Evolutionary conservation across 2,113 vertebrate species (phyloP).

Genomic region (Sinocyclocheilus maitianheensis): DNA sequence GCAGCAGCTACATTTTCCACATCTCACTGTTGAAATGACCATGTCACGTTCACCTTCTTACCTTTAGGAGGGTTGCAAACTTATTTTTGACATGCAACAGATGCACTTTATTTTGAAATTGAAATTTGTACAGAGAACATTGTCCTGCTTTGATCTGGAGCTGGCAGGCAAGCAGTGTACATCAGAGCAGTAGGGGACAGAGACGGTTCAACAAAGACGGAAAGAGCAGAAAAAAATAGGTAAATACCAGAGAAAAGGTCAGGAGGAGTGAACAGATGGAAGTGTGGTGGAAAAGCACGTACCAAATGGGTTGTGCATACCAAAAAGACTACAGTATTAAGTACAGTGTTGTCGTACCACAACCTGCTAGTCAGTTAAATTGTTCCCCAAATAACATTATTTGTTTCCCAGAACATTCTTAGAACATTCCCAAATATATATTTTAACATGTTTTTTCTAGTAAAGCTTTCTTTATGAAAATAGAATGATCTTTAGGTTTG

Average conservation of each 20-base stretch:
- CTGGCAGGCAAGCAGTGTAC: not conserved
- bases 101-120: not conserved
- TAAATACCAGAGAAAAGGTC: conserved; percentile 15
- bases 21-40: too few relatives aligned
- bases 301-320: not conserved
- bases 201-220: not conserved
- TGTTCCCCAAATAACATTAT: too few relatives aligned
- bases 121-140: not conserved
- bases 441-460: too few relatives aligned
- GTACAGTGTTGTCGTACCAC: not conserved
- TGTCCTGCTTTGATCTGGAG: not conserved
- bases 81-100: not conserved
- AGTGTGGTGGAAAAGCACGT: not conserved
- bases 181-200: not conserved
- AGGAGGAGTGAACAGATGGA: conserved; percentile 13
- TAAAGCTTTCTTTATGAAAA: too few relatives aligned
- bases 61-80: not conserved
- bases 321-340: not conserved
- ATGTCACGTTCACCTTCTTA: conserved; percentile 3
- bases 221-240: conserved; percentile 10
- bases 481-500: too few relatives aligned
- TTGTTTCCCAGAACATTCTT: too few relatives aligned
- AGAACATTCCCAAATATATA: too few relatives aligned
- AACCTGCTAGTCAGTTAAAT: not conserved
- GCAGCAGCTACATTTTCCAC: too few relatives aligned